These are phyloP conservation scores for Cyanoderma ruficeps DNA, from an alignment of 2,113 vertebrate genomes.

Conservation along the genomic window DNA sequence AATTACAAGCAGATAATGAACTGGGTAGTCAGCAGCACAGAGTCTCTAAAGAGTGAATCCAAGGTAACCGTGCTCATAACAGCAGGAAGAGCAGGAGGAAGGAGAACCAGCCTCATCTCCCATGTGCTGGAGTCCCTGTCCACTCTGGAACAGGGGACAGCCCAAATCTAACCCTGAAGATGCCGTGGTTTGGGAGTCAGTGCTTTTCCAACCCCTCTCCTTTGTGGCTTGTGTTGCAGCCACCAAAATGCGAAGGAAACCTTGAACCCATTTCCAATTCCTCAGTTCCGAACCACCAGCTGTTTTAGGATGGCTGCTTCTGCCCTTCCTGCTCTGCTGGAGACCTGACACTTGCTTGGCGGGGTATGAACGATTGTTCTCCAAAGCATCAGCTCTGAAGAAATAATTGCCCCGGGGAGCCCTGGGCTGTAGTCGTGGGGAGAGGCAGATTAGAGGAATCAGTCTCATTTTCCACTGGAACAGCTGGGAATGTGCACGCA, in stretches of 20 bases:
- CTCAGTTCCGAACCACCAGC: neutral
- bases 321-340: neutral
- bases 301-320: neutral
- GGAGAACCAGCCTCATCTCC: neutral
- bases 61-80: neutral
- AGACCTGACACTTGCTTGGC: neutral
- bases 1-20: slow-evolving; percentile 45
- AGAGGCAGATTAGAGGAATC: slow-evolving; percentile 2
- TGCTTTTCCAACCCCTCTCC: neutral
- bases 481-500: neutral
- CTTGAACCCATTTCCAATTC: neutral
- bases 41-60: neutral
- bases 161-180: neutral
- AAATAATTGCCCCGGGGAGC: neutral
- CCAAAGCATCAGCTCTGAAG: neutral
- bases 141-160: neutral
- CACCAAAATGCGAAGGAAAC: neutral
- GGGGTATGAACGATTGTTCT: neutral
- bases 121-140: neutral
- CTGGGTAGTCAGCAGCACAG: neutral
- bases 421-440: neutral
- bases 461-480: neutral
- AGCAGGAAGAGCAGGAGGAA: neutral
- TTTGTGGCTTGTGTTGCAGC: neutral
- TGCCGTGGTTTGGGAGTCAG: neutral